Base-by-base conservation (phyloP, 2,888 invertebrate species). In the Cephus spinipes region DNA sequence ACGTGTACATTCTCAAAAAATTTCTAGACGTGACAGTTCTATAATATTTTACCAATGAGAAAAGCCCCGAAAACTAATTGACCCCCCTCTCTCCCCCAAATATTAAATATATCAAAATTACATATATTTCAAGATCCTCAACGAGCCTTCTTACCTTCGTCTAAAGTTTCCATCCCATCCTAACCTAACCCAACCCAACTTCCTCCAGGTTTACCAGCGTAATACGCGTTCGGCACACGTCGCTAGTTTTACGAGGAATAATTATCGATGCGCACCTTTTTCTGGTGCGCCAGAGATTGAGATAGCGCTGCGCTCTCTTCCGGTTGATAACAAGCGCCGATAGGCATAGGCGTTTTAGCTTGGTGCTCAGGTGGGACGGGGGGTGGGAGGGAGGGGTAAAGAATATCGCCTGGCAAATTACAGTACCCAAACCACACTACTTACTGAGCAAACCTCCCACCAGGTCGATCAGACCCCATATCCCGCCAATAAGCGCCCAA, bases 201-300 rank as follows among this genome's bases (percentile, higher is more conserved):
- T 40, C 69, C 69, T 32, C 69, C n/a, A 23, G 69, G n/a, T 69
- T 69, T 32, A 15, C 69, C 69, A 23, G 32, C 9, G 30, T 31
- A 32, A 12, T 30, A 32, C 69, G 30, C 69, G 69, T 32, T 69
- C 69, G 69, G 86, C 83, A 85, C 85, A 85, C 87, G 85, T 87
- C 85, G 85, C 85, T 84, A 85, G 83, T 85, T 90, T 90, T 90
- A 90, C 89, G 90, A 90, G 88, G 86, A 84, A 89, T 86, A 86
- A 89, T 90, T 89, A 90, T 90, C 88, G 90, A 89, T 88, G 89
- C 88, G 85, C 86, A 81, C 77, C 79, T 84, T 79, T 85, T 82
- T 81, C 79, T 32, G 73, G 77, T 81, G 81, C 69, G 71, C 73
- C 80, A 77, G 79, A 87, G 87, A 89, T 89, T 82, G 83, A 86